Base-by-base conservation (phyloP, 2,113 vertebrate genomes). In the Amia ocellicauda region DNA sequence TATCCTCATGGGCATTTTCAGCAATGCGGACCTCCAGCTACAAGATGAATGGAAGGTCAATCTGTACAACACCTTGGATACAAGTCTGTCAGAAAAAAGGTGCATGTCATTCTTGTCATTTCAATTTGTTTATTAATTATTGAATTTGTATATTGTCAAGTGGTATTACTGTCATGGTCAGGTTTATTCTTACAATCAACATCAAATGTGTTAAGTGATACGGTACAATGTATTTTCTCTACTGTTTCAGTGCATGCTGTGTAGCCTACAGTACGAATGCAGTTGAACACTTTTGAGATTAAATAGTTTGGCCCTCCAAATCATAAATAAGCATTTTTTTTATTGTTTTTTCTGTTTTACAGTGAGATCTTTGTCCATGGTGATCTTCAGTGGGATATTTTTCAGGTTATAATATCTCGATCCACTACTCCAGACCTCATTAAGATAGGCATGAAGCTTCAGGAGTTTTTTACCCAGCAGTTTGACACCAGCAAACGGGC, bases 41-140 rank as follows among this genome's bases (percentile, higher is more conserved):
- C 93, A 98, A 71, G 97, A 99, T 24, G 97, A 99, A 60, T 99
- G 97, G 97, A 98, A 99, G 80, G 95, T 99, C 73, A 97, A 94
- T 70, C 83, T 98, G 36, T 95, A 90, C 72, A 92, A 85, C 54
- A 74, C 88, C 1, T 52, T 90, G 10, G 96, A 98, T 53, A 88
- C 90, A 0, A 98, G 89, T 78, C 86, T 95, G 0, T 92, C 94
- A 43, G 96, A 99, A 77, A 99, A 99, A 83, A 99, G 96, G 97
- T 99, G 80, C 2, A 42, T n/a, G n/a, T n/a, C n/a, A n/a, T n/a
- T n/a, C n/a, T n/a, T n/a, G n/a, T n/a, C n/a, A 1, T 50, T 49
- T 11, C 40, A 41, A 2, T 1, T 36, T 36, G 5, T 36, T 36
- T 36, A 36, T 36, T 36, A 1, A 36, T 36, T 36, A 11, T 36